These are phyloP conservation scores for Microctonus aethiopoides DNA, from an alignment of 2,888 invertebrate species.

Conservation along the genomic window DNA sequence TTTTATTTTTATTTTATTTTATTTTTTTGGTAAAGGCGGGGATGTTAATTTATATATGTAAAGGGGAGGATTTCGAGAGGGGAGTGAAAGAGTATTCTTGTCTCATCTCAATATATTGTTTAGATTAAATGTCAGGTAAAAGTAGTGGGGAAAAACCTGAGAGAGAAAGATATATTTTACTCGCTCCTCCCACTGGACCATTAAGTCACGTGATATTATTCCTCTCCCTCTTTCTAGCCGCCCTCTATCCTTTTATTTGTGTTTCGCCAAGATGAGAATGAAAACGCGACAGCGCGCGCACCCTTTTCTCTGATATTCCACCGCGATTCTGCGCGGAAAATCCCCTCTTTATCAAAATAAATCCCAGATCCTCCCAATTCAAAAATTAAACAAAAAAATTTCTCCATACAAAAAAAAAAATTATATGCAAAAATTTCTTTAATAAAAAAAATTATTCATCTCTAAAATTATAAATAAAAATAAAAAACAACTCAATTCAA, in stretches of 20 bases:
- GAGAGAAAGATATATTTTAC: constrained; percentile 36
- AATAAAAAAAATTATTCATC: too few relatives aligned
- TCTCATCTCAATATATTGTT: constrained; percentile 14
- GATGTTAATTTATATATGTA: too few relatives aligned
- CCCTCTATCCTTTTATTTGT: constrained; percentile 18
- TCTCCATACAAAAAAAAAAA: too few relatives aligned
- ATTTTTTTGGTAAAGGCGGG: too few relatives aligned
- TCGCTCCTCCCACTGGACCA: constrained; percentile 61
- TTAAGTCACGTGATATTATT: constrained; percentile 57
- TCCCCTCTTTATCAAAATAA: not conserved
- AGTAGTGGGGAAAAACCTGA: constrained; percentile 52
- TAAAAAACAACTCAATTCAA: too few relatives aligned
- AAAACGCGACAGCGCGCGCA: constrained; percentile 17
- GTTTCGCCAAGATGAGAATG: not conserved
- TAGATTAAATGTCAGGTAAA: constrained; percentile 33
- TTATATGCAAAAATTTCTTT: too few relatives aligned
- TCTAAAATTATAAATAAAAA: too few relatives aligned
- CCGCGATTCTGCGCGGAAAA: not conserved
- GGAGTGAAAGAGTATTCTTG: constrained; percentile 1
- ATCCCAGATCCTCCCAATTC: too few relatives aligned
- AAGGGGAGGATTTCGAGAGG: not conserved
- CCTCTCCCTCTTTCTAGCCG: constrained; percentile 23
- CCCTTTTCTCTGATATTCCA: not conserved
- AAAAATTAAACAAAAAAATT: too few relatives aligned
- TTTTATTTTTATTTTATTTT: too few relatives aligned